A percentile compares a stretch with the other conserved stretches of the same genome.
phyloP scores from a whole-genome alignment of 2,888 invertebrate genomes.

The Platerodrilus igneus region DNA sequence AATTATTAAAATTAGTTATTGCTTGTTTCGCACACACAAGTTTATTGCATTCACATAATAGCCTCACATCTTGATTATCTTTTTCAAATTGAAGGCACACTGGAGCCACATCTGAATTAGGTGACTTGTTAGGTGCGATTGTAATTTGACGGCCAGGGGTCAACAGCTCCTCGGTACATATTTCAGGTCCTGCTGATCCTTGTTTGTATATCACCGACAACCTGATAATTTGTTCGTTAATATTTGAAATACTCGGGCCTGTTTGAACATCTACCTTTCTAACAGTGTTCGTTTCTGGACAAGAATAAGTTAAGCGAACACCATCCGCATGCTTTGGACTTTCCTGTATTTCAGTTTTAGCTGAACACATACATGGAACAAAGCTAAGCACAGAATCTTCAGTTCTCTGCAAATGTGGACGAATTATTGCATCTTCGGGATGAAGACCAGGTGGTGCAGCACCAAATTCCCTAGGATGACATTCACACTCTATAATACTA shows the following conservation, averaged over 20 bases:
- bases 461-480: conserved; percentile 31
- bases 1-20: no score
- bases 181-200: conserved; percentile 10
- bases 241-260: conserved; percentile 5
- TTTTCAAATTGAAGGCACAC: no score
- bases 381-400: no score
- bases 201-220: conserved; percentile 16
- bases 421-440: no score
- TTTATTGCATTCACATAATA: not conserved
- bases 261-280: conserved; percentile 1
- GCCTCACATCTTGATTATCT: not conserved
- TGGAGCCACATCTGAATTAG: conserved; percentile 1
- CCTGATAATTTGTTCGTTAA: conserved; percentile 19
- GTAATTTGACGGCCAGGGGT: not conserved
- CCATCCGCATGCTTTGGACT: conserved; percentile 7
- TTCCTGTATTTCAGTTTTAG: no score
- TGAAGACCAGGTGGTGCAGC: conserved; percentile 33
- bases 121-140: conserved; percentile 6
- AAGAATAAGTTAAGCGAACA: conserved; percentile 14
- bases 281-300: conserved; percentile 8
- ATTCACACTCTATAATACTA: conserved; percentile 32
- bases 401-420: no score
- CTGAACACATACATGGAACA: no score
- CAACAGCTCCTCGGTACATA: conserved; percentile 4
- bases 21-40: not conserved